phyloP scores from a whole-genome alignment of 1,140 invertebrate species.

The Neodiprion virginianus region DNA sequence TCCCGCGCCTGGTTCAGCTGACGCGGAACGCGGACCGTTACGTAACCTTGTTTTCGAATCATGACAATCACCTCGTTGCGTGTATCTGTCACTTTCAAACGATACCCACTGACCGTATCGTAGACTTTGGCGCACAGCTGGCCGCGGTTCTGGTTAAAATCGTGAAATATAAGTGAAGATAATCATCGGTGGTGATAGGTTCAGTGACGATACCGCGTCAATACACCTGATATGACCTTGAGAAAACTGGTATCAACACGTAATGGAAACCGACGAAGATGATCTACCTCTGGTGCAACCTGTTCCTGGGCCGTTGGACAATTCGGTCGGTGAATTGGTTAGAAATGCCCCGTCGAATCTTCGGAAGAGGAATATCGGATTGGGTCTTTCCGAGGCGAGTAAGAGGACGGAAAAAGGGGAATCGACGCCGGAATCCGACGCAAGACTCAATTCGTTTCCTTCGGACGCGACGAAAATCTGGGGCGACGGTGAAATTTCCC shows the following conservation, averaged over 20 bases:
- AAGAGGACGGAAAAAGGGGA: slow-evolving; percentile 12
- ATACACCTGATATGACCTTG: no score
- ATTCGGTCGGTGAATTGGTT: background rate
- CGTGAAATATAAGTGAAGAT: no score
- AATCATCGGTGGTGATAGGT: background rate
- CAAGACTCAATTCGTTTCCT: slow-evolving; percentile 9
- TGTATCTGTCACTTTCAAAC: background rate
- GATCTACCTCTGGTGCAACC: slow-evolving; percentile 25
- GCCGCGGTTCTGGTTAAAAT: no score
- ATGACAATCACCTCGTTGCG: background rate
- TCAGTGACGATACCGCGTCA: background rate
- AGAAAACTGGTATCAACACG: background rate
- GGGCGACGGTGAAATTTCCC: slow-evolving; percentile 37
- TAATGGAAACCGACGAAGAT: slow-evolving; percentile 31
- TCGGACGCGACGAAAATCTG: slow-evolving; percentile 48
- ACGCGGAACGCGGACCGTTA: background rate
- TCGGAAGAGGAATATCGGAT: slow-evolving; percentile 32
- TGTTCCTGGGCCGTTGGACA: background rate
- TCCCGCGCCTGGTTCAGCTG: background rate
- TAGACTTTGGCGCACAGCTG: background rate
- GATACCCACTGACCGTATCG: background rate
- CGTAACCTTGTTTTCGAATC: background rate
- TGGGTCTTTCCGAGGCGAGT: background rate
- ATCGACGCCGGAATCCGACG: background rate
- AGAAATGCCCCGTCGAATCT: slow-evolving; percentile 14